Evolutionary conservation across 2,888 invertebrate genomes (phyloP), one percentile per base, ranked within the genome.

Genomic region (Drosophila mayaguana): DNA sequence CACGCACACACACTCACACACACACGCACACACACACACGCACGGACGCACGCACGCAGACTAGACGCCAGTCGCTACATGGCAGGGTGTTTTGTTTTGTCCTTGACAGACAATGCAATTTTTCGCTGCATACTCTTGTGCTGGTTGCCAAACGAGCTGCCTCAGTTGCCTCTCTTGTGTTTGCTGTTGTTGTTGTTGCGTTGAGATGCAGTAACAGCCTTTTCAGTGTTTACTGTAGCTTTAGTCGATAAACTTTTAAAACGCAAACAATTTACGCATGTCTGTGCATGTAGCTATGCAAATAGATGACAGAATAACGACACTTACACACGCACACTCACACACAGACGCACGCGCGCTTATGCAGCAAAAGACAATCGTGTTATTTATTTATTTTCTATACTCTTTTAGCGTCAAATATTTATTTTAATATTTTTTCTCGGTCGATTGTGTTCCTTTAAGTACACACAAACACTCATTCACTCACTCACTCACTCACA

Each of bases 61-160:
- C 32, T 12, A 25, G 46, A 70, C 50, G 54, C 62, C 61, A 43
- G 38, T 25, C 59, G 75, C 76, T 77, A 75, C 78, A 79, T 76
- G 57, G 64, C 65, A 80, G 70, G 75, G 72, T 80, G 84, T 82
- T 81, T 90, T 83, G 89, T 83, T 82, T 88, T 88, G 86, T 90
- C 91, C 89, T 90, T 91, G 90, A 80, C 79, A 88, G 85, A 81
- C 81, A 90, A 89, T 88, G 83, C 88, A 85, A 87, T 82, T 86
- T 87, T 90, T 66, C 48, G 57, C 51, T 87, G 91, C 89, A 90
- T 91, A 61, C 67, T 84, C 72, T 68, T 63, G 34, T 36, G 63
- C 22, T 56, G 34, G 40, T 40, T 45, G 46, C 63, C 38, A 51
- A 46, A 38, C 14, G 43, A 43, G 34, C 54, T 66, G 54, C 25